Conservation (phyloP, 92 coral and sea anemone species). For the Epizoanthus fatuus region DNA sequence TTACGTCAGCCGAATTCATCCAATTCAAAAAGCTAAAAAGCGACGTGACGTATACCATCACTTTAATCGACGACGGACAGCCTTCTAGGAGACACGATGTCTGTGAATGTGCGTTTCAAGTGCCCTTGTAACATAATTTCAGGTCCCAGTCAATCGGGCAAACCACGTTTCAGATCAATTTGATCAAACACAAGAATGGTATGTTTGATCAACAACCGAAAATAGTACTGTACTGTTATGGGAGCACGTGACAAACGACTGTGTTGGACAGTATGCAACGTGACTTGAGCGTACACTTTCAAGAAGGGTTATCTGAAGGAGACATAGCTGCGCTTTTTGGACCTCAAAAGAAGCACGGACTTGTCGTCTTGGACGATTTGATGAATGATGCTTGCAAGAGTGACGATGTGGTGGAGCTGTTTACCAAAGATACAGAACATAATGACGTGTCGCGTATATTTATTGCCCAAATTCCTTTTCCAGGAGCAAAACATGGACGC, state of each 20-base stretch:
- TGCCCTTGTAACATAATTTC: not conserved
- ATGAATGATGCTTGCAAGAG: not conserved
- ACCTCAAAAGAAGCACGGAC: not conserved
- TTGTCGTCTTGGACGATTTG: constrained; percentile 1
- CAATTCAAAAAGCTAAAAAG: not conserved
- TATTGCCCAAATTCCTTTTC: not conserved
- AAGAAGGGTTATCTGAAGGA: not conserved
- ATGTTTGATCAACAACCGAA: not conserved
- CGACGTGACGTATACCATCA: not conserved
- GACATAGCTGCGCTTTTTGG: not conserved
- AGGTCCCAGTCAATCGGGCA: constrained; percentile 16
- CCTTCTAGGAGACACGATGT: no score
- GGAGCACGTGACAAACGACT: not conserved
- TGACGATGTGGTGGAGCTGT: not conserved
- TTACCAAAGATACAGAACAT: constrained; percentile 11
- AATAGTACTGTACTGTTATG: constrained; percentile 3
- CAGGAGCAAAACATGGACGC: not conserved
- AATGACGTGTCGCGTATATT: not conserved
- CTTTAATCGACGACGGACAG: not conserved
- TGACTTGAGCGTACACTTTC: not conserved
- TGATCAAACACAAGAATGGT: not conserved
- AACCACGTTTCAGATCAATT: not conserved
- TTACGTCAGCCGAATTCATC: not conserved
- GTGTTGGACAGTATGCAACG: not conserved
- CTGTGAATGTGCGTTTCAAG: not conserved